A percentile compares a stretch with the other conserved stretches of the same genome.
Conservation (phyloP, 2,888 invertebrate species). For the Nematopogon swammerdamellus region DNA sequence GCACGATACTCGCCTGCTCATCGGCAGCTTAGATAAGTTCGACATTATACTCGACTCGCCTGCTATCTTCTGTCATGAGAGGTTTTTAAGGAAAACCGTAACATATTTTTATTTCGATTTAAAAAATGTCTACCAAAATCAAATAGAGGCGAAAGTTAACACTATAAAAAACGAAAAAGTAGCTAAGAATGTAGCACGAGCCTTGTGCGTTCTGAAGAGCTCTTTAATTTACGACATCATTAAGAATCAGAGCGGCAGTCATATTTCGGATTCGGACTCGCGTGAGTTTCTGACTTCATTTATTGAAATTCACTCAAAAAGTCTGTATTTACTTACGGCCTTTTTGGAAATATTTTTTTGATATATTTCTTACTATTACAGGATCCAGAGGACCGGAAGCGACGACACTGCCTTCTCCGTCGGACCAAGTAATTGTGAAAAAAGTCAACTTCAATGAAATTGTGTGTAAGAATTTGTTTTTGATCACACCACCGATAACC, state of each 20-base stretch:
- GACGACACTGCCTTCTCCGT: too few relatives aligned
- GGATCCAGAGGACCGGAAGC: too few relatives aligned
- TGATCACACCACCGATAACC: background rate
- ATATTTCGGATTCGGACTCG: too few relatives aligned
- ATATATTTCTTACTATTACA: too few relatives aligned
- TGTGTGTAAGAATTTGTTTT: background rate
- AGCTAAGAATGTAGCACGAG: background rate
- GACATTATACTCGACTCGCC: background rate
- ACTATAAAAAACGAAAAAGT: background rate
- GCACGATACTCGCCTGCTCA: background rate
- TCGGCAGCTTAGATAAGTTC: background rate
- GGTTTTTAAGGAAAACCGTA: background rate
- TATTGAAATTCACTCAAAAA: too few relatives aligned
- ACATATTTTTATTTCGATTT: background rate
- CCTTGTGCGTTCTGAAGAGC: background rate
- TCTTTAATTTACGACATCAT: too few relatives aligned
- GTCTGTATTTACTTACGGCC: too few relatives aligned
- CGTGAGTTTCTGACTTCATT: too few relatives aligned
- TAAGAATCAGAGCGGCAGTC: too few relatives aligned
- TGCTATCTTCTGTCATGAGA: background rate
- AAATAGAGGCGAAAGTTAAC: background rate
- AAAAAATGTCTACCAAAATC: background rate
- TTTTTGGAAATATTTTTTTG: too few relatives aligned
- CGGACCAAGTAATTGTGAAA: too few relatives aligned
- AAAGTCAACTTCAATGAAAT: background rate